Percentiles rank a stretch among this genome's conserved stretches.
These are phyloP conservation scores for Pangasius larnaudii DNA, from an alignment of 2,797 vertebrate genomes.

Conservation along the genomic window DNA sequence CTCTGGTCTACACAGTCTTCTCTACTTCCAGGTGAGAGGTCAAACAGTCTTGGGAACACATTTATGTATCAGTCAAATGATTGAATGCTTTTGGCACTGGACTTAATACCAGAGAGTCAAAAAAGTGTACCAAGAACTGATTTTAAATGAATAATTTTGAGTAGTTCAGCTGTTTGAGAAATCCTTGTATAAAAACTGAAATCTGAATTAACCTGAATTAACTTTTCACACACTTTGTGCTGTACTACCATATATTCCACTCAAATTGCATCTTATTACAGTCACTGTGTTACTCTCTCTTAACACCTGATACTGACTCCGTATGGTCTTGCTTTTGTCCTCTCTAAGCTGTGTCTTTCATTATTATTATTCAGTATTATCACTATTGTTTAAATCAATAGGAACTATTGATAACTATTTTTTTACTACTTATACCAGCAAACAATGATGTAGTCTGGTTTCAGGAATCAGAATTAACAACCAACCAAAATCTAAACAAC, in stretches of 20 bases:
- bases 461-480: background rate
- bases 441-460: background rate
- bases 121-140: background rate
- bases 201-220: background rate
- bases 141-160: background rate
- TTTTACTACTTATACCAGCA: background rate
- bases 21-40: constrained; percentile 91
- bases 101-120: background rate
- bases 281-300: background rate
- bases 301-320: background rate
- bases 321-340: background rate
- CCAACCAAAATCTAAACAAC: background rate
- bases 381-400: background rate
- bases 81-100: background rate
- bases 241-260: background rate
- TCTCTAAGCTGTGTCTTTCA: background rate
- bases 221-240: background rate
- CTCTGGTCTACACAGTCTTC: constrained; percentile 91
- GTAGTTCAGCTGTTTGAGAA: background rate
- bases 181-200: background rate
- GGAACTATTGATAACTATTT: background rate
- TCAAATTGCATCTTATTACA: background rate
- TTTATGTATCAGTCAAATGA: background rate
- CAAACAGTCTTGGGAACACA: background rate
- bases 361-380: background rate